Evolutionary conservation across 2,888 invertebrate species (phyloP).

Genomic region (Ceramica pisi): DNA sequence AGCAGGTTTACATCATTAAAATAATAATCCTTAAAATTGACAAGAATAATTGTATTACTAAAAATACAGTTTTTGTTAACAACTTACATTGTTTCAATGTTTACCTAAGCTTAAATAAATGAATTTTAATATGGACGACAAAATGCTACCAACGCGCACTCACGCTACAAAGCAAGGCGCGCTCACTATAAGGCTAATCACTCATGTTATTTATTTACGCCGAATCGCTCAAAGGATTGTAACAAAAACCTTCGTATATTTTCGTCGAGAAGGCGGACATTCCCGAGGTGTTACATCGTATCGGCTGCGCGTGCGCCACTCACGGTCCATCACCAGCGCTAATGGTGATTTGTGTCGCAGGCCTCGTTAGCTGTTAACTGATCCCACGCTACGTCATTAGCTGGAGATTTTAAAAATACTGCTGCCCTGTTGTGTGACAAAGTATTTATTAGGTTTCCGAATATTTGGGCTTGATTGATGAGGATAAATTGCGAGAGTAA

Average conservation of each 20-base stretch:
- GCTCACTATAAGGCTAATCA: too few species aligned
- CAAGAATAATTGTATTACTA: too few species aligned
- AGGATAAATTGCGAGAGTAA: constrained; percentile 1
- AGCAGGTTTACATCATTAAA: too few species aligned
- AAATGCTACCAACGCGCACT: too few species aligned
- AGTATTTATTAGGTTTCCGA: constrained; percentile 22
- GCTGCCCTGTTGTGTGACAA: constrained; percentile 16
- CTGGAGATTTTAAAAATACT: constrained; percentile 47
- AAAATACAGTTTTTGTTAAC: too few species aligned
- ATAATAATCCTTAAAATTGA: too few species aligned
- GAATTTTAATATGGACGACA: too few species aligned
- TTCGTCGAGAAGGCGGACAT: constrained; percentile 21
- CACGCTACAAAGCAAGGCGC: too few species aligned
- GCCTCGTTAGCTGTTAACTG: constrained; percentile 84
- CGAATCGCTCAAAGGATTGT: background rate
- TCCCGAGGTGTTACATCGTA: constrained; percentile 18
- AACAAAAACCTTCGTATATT: constrained; percentile 7
- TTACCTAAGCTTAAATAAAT: too few species aligned
- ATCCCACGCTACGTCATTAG: constrained; percentile 74
- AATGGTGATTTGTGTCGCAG: constrained; percentile 88
- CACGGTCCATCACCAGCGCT: constrained; percentile 79
- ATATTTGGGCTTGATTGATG: constrained; percentile 12
- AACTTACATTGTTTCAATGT: too few species aligned
- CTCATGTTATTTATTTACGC: too few species aligned
- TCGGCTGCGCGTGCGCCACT: constrained; percentile 45